A percentile compares a stretch with the other conserved stretches of the same genome.
These are phyloP conservation scores for Rhopalosiphum maidis DNA, from an alignment of 1,140 invertebrate species.

Conservation along the genomic window DNA sequence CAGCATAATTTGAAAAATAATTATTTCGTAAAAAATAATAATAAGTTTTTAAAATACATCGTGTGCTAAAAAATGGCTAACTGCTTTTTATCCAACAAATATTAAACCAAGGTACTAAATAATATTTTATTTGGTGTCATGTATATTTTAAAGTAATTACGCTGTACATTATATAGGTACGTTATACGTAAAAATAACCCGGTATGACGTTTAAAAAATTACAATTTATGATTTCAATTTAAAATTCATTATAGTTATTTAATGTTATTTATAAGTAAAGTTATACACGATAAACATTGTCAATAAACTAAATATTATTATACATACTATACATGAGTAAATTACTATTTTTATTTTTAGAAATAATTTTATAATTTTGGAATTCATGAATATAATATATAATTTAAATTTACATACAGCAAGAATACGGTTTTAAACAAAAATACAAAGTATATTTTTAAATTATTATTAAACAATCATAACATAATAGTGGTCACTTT, in stretches of 20 bases:
- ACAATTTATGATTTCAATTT: slow-evolving; percentile 14
- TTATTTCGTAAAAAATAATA: neutral
- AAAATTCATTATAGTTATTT: neutral
- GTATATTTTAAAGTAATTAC: slow-evolving; percentile 7
- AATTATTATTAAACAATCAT: neutral
- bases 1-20: neutral
- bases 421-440: neutral
- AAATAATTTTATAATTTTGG: neutral
- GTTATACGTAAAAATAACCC: neutral
- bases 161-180: neutral
- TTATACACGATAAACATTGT: neutral
- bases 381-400: neutral
- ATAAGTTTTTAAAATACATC: neutral
- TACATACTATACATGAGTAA: neutral
- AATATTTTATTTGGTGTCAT: neutral
- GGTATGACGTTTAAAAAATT: neutral
- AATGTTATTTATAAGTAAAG: neutral
- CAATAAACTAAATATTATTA: neutral
- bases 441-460: neutral
- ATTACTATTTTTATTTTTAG: neutral
- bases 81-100: neutral
- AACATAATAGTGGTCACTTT: neutral
- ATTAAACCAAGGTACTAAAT: neutral
- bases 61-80: neutral
- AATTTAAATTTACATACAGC: neutral